Percentiles rank a stretch among this genome's conserved stretches.
These are phyloP conservation scores for Mesodorylaimus sp. DNA, from an alignment of 2,888 invertebrate genomes.

Conservation along the genomic window DNA sequence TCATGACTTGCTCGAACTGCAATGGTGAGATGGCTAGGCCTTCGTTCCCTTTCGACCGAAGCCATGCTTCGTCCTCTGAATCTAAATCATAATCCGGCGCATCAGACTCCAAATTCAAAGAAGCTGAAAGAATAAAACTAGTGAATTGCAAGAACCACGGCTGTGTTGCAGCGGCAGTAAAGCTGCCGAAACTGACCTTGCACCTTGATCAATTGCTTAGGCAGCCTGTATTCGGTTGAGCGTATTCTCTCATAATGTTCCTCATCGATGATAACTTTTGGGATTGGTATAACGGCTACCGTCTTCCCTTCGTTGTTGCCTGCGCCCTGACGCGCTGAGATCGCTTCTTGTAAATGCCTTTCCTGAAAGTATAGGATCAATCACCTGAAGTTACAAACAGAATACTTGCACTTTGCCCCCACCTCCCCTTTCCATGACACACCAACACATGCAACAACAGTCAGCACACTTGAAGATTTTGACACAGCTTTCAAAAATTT, in stretches of 20 bases:
- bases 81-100: conserved; percentile 99
- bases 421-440: no score
- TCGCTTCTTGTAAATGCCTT: conserved; percentile 94
- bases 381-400: no score
- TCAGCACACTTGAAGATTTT: no score
- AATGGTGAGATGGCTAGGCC: conserved; percentile 53
- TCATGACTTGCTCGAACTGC: conserved; percentile 95
- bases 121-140: conserved; percentile 46
- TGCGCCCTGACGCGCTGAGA: conserved; percentile 54
- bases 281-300: conserved; percentile 80
- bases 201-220: conserved; percentile 90
- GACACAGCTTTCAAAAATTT: no score
- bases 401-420: no score
- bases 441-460: no score
- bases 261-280: conserved; percentile 63
- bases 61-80: conserved; percentile 87
- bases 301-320: conserved; percentile 28
- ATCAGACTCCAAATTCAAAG: conserved; percentile 80
- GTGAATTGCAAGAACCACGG: no score
- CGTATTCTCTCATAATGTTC: conserved; percentile 63
- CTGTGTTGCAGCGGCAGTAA: no score
- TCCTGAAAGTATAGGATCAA: conserved; percentile 47
- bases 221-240: conserved; percentile 62
- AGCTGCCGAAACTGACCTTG: conserved; percentile 50
- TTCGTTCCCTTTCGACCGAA: conserved; percentile 45